phyloP scores from a whole-genome alignment of 2,888 invertebrate genomes.

The Dugesia japonica region DNA sequence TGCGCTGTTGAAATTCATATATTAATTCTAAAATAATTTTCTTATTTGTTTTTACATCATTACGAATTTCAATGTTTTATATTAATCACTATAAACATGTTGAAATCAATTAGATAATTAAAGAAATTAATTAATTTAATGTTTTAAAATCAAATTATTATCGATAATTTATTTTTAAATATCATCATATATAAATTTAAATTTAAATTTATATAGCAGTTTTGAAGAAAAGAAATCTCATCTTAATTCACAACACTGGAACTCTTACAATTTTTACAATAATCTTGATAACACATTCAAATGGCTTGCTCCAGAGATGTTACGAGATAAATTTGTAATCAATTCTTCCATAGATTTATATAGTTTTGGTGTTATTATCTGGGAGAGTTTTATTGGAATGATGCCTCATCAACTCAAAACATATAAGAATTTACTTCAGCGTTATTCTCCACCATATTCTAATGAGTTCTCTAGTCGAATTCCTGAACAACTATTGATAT shows the following conservation, averaged over 20 bases:
- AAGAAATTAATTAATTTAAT: too few relatives aligned
- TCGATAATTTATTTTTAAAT: too few relatives aligned
- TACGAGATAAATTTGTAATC: not conserved
- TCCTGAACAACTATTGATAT: not conserved
- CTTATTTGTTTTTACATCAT: too few relatives aligned
- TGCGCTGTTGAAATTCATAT: too few relatives aligned
- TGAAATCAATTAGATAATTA: too few relatives aligned
- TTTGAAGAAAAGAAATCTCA: not conserved
- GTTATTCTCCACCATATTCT: not conserved
- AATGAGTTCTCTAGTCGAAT: not conserved
- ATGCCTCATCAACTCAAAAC: not conserved
- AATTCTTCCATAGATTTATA: not conserved
- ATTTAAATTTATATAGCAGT: too few relatives aligned
- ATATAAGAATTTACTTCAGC: not conserved
- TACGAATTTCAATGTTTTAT: too few relatives aligned
- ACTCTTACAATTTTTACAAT: not conserved
- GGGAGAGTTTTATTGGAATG: not conserved
- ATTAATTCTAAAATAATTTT: too few relatives aligned
- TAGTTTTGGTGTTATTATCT: not conserved
- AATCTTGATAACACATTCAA: slow-evolving; percentile 1
- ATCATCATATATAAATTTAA: too few relatives aligned
- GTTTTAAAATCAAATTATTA: too few relatives aligned
- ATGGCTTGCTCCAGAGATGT: not conserved
- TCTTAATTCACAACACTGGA: not conserved
- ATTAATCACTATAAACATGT: too few relatives aligned